Percentiles rank a stretch among this genome's conserved stretches.
These are phyloP conservation scores for Adela reaumurella DNA, from an alignment of 2,888 invertebrate genomes.

Conservation along the genomic window DNA sequence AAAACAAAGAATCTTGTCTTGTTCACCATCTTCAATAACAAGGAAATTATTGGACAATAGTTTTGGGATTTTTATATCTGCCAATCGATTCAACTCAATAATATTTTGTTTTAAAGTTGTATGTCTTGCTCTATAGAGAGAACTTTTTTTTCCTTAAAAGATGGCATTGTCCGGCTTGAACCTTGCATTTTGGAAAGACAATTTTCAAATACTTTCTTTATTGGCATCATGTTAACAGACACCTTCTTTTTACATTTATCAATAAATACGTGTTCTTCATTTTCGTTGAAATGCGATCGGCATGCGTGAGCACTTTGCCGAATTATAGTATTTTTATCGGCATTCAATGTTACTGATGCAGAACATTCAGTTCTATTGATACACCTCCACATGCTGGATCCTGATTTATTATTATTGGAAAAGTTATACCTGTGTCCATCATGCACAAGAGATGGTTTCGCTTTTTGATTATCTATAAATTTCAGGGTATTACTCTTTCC, in stretches of 20 bases:
- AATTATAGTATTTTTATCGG: conserved; percentile 1
- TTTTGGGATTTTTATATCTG: conserved; percentile 1
- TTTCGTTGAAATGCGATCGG: not conserved
- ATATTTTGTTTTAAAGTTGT: conserved; percentile 1
- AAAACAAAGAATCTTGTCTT: not conserved
- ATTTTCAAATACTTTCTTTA: no score
- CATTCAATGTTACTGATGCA: conserved; percentile 4
- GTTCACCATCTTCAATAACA: no score
- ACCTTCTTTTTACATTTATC: conserved; percentile 2
- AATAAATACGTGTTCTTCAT: conserved; percentile 3
- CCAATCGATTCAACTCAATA: not conserved
- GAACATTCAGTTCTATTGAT: conserved; percentile 2
- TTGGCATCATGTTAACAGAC: not conserved
- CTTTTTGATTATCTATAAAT: no score
- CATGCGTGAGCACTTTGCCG: not conserved
- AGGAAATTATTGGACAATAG: no score
- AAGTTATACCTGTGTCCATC: no score
- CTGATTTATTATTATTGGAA: conserved; percentile 3
- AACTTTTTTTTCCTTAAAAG: conserved; percentile 1
- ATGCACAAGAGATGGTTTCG: no score
- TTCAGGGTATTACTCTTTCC: no score
- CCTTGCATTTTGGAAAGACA: no score
- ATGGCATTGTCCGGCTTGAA: conserved; percentile 1
- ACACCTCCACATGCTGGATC: conserved; percentile 3
- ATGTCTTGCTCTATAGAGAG: conserved; percentile 2